These are phyloP conservation scores for Pitangus sulphuratus DNA, from an alignment of 2,797 vertebrate species.

Conservation along the genomic window DNA sequence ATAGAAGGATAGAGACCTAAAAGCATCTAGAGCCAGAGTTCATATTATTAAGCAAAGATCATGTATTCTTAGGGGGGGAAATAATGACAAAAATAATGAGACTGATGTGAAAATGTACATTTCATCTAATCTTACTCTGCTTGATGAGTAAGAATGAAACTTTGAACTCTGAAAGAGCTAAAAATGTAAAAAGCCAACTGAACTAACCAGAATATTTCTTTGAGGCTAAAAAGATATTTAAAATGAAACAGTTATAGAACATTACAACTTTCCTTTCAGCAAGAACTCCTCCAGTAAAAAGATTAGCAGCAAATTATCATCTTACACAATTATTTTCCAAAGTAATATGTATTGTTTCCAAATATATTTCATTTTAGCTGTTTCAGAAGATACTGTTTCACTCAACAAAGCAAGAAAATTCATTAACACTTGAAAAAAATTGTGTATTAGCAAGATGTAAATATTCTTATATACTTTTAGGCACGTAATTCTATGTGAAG, in stretches of 20 bases:
- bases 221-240: background rate
- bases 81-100: background rate
- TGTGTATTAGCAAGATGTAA: background rate
- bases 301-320: background rate
- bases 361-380: background rate
- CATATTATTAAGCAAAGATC: background rate
- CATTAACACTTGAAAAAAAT: background rate
- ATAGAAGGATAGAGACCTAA: background rate
- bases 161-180: background rate
- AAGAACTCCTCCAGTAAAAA: background rate
- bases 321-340: background rate
- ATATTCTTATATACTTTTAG: background rate
- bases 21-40: background rate
- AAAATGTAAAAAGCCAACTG: background rate
- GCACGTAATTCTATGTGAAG: background rate
- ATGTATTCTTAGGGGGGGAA: background rate
- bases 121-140: background rate
- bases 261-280: background rate
- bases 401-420: background rate
- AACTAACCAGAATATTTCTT: background rate
- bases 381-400: background rate
- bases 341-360: background rate
- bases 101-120: background rate
- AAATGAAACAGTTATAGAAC: background rate
- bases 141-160: background rate